Percentiles rank a stretch among this genome's conserved stretches.
Conservation (phyloP, 2,888 invertebrate genomes). For the Drosophila paramelanica region DNA sequence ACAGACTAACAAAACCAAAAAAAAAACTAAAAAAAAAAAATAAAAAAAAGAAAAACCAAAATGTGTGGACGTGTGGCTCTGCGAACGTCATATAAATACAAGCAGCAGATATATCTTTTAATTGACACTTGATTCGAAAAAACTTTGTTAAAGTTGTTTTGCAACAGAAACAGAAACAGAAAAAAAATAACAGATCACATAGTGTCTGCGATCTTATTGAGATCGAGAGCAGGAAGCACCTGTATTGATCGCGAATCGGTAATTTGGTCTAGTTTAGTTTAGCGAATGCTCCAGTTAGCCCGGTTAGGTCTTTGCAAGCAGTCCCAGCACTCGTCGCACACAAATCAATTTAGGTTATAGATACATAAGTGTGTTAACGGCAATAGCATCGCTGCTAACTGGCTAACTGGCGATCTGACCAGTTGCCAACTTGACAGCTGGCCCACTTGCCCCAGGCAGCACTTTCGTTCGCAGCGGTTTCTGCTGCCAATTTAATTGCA, state of each 20-base stretch:
- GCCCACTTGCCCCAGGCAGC: conserved; percentile 53
- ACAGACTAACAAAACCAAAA: conserved; percentile 26
- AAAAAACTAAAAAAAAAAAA: conserved; percentile 35
- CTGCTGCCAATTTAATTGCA: conserved; percentile 37
- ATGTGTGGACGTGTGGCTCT: conserved; percentile 50
- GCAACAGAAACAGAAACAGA: conserved; percentile 13
- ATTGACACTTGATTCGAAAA: conserved; percentile 60
- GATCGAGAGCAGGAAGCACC: conserved; percentile 54
- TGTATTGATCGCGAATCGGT: conserved; percentile 25
- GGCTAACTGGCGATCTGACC: conserved; percentile 13
- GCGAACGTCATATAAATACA: conserved; percentile 9
- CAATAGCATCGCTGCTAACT: conserved; percentile 21
- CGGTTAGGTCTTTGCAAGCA: conserved; percentile 23
- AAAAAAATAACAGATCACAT: conserved; percentile 30
- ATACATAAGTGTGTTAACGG: conserved; percentile 26
- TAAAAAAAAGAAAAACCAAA: conserved; percentile 25
- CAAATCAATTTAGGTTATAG: conserved; percentile 53
- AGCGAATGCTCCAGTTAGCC: conserved; percentile 48
- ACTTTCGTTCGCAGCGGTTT: conserved; percentile 58
- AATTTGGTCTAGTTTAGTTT: conserved; percentile 24
- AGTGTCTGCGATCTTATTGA: conserved; percentile 19
- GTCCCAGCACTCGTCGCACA: conserved; percentile 23
- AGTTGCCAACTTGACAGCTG: conserved; percentile 23
- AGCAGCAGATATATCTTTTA: conserved; percentile 58
- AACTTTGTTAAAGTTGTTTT: conserved; percentile 27